These are phyloP conservation scores for Phalacrocorax aristotelis DNA, from an alignment of 2,113 vertebrate species.

Conservation along the genomic window DNA sequence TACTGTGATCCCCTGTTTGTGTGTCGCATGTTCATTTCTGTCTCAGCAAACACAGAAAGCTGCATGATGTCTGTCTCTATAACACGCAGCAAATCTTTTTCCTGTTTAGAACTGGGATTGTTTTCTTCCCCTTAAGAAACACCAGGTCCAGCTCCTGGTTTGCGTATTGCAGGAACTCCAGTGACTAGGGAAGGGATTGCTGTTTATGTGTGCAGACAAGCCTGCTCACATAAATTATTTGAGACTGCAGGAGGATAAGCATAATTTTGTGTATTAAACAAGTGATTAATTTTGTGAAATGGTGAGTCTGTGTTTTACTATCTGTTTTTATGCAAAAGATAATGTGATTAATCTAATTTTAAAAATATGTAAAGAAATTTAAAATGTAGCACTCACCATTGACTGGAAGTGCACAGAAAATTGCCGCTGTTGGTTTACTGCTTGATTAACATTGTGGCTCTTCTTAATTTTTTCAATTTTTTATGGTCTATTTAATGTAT, in stretches of 20 bases:
- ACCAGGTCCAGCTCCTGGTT: background rate
- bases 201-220: background rate
- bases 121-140: background rate
- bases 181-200: background rate
- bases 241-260: background rate
- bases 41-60: background rate
- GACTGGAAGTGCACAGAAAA: background rate
- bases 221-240: background rate
- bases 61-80: background rate
- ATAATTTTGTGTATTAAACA: background rate
- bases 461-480: background rate
- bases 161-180: fast-evolving
- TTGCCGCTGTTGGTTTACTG: background rate
- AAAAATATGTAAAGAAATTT: background rate
- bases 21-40: background rate
- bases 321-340: background rate
- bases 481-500: background rate
- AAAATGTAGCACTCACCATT: background rate
- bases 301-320: background rate
- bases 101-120: background rate
- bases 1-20: fast-evolving
- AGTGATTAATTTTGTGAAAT: background rate
- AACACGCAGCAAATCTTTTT: background rate
- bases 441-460: background rate
- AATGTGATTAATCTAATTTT: background rate